phyloP scores from a whole-genome alignment of 2,797 vertebrate species.

The Acrossocheilus wenchowensis region DNA sequence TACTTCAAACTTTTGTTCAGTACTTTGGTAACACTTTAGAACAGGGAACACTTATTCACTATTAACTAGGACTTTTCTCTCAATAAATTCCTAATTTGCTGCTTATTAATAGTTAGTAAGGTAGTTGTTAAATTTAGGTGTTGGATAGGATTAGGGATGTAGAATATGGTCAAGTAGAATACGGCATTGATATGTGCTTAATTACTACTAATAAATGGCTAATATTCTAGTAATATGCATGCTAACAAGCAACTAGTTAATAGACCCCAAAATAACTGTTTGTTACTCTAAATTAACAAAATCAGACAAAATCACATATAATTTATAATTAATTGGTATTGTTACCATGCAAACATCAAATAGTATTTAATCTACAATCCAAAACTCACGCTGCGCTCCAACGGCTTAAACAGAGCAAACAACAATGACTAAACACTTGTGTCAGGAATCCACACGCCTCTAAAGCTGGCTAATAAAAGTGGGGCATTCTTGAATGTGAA shows the following conservation, averaged over 20 bases:
- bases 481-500: slow-evolving; percentile 37
- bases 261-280: not conserved
- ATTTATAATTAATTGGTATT: not conserved
- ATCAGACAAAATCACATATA: not conserved
- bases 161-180: too few relatives aligned
- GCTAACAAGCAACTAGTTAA: too few relatives aligned
- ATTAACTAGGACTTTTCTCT: too few relatives aligned
- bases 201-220: too few relatives aligned
- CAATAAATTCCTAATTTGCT: too few relatives aligned
- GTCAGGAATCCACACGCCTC: slow-evolving; percentile 13
- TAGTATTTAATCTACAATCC: not conserved
- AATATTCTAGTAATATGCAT: too few relatives aligned
- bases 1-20: not conserved
- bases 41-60: too few relatives aligned
- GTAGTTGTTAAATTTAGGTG: too few relatives aligned
- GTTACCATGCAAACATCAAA: slow-evolving; percentile 13
- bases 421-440: slow-evolving; percentile 33
- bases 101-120: too few relatives aligned
- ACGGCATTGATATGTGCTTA: too few relatives aligned
- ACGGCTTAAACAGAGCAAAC: slow-evolving; percentile 17
- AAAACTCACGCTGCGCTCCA: not conserved
- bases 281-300: not conserved
- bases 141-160: too few relatives aligned
- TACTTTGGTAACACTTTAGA: too few relatives aligned
- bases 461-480: slow-evolving; percentile 34